A percentile compares a stretch with the other conserved stretches of the same genome.
Conservation (phyloP, 2,797 vertebrate genomes). For the Acanthurus lineatus region DNA sequence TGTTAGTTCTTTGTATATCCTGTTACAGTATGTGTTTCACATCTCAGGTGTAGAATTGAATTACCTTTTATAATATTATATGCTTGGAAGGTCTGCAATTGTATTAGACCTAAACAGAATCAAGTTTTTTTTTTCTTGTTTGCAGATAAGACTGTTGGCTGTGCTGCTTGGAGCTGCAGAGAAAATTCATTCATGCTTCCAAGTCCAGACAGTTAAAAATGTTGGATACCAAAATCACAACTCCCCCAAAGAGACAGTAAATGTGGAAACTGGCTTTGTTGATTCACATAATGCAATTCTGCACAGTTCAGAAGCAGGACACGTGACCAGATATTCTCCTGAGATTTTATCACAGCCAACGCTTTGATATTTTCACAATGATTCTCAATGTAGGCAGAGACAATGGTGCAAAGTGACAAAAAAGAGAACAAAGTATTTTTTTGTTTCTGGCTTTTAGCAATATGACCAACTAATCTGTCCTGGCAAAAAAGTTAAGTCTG, state of each 20-base stretch:
- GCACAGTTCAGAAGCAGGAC: slow-evolving; percentile 41
- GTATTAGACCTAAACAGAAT: background rate
- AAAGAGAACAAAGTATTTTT: slow-evolving; percentile 19
- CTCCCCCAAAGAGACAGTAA: slow-evolving; percentile 27
- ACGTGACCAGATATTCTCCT: slow-evolving; percentile 20
- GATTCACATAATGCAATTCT: slow-evolving; percentile 56
- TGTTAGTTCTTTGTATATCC: slow-evolving; percentile 10
- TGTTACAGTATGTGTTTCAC: slow-evolving; percentile 29
- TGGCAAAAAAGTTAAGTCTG: background rate
- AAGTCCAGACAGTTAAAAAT: slow-evolving; percentile 36
- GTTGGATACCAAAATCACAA: slow-evolving; percentile 43
- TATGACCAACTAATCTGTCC: slow-evolving; percentile 9
- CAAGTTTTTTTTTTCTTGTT: background rate
- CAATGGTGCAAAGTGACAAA: slow-evolving; percentile 33
- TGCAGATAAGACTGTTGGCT: slow-evolving; percentile 18
- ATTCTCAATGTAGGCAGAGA: slow-evolving; percentile 47
- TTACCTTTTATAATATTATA: slow-evolving; percentile 29
- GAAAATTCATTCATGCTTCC: slow-evolving; percentile 51
- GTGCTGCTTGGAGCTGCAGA: slow-evolving; percentile 40
- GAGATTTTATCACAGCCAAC: slow-evolving; percentile 50
- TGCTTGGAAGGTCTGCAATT: background rate
- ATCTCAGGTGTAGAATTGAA: slow-evolving; percentile 32
- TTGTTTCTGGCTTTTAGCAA: slow-evolving; percentile 21
- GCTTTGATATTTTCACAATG: slow-evolving; percentile 46
- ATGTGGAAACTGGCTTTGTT: slow-evolving; percentile 52